Evolutionary conservation across 2,113 vertebrate species (phyloP).

Genomic region (Castor canadensis): DNA sequence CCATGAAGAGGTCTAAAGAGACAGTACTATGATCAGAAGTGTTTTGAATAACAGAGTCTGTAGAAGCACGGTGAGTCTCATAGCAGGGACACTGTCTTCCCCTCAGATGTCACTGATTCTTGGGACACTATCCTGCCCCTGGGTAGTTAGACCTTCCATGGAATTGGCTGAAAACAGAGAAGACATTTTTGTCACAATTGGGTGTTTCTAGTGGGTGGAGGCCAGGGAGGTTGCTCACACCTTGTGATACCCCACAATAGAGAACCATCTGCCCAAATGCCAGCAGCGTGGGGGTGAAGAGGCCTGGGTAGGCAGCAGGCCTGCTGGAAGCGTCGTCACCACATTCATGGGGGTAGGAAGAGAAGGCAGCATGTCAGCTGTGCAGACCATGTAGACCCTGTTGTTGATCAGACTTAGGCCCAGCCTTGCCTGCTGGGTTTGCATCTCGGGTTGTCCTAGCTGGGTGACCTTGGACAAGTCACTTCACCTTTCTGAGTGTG

Average conservation of each 20-base stretch:
- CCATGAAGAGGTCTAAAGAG: not conserved
- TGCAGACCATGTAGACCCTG: fast-evolving
- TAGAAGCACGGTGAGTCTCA: not conserved
- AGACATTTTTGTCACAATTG: too few species aligned
- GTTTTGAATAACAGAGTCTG: not conserved
- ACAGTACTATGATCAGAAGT: not conserved
- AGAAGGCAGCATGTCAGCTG: fast-evolving
- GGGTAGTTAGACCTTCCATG: not conserved
- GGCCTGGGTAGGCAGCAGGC: too few species aligned
- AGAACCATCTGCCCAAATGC: too few species aligned
- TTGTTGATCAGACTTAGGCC: fast-evolving
- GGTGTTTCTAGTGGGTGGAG: too few species aligned
- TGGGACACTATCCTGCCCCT: not conserved
- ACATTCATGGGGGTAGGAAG: fast-evolving
- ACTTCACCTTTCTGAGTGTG: not conserved
- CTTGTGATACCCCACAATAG: too few species aligned
- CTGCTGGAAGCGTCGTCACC: fast-evolving
- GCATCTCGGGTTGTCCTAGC: not conserved
- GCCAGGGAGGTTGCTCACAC: too few species aligned
- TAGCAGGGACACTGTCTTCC: not conserved
- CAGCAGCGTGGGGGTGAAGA: too few species aligned
- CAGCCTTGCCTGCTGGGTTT: fast-evolving
- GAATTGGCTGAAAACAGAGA: not conserved
- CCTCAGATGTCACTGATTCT: not conserved
- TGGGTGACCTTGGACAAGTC: not conserved